These are phyloP conservation scores for Drosophila kanapiae DNA, from an alignment of 1,140 invertebrate genomes.

Conservation along the genomic window DNA sequence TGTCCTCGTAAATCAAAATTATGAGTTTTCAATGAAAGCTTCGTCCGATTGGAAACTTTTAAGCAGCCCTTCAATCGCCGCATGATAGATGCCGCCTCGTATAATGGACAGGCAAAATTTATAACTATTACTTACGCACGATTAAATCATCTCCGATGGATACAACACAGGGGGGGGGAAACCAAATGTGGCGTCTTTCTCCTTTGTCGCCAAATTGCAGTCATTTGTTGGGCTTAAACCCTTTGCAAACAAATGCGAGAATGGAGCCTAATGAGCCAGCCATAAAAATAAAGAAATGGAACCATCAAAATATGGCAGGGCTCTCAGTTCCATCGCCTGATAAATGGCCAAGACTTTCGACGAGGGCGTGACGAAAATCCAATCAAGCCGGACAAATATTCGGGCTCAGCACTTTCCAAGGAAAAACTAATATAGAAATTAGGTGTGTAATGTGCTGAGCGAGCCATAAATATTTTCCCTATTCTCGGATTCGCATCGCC, in stretches of 20 bases:
- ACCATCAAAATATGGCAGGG: constrained; percentile 60
- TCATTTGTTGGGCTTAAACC: constrained; percentile 75
- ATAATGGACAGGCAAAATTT: constrained; percentile 59
- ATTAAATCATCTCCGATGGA: constrained; percentile 63
- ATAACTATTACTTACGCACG: constrained; percentile 79
- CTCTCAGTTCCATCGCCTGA: constrained; percentile 32
- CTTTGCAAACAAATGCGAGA: constrained; percentile 62
- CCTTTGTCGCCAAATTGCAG: constrained; percentile 55
- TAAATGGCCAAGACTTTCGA: constrained; percentile 47
- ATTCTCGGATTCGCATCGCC: constrained; percentile 44
- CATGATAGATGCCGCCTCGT: no score
- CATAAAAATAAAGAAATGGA: constrained; percentile 53
- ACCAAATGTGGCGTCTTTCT: background rate
- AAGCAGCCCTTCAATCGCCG: constrained; percentile 34
- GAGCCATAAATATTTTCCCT: constrained; percentile 73
- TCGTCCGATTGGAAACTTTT: constrained; percentile 49
- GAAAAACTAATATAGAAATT: constrained; percentile 82
- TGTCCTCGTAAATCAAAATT: constrained; percentile 72
- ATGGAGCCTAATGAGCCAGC: constrained; percentile 58
- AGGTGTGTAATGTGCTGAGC: constrained; percentile 83
- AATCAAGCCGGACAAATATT: constrained; percentile 75
- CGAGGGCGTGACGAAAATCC: constrained; percentile 78
- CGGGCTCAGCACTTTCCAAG: constrained; percentile 30
- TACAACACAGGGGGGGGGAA: constrained; percentile 21
- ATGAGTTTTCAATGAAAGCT: constrained; percentile 75